Base-by-base conservation (phyloP, 2,888 invertebrate species). In the Dryobota labecula region DNA sequence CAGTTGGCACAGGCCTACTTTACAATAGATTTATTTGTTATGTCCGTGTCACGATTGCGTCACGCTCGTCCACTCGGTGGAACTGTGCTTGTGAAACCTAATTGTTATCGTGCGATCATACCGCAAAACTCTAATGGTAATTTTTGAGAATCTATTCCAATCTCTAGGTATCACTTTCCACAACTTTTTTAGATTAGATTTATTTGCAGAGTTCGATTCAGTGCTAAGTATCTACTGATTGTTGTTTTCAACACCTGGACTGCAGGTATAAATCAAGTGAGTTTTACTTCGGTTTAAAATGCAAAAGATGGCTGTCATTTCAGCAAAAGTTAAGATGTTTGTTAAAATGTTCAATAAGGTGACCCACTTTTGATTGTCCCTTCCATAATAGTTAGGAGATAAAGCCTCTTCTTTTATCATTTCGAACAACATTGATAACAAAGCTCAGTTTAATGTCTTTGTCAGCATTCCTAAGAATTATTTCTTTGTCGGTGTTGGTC, bases 21-120 rank as follows among this genome's bases (percentile, higher is more conserved):
- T n/a, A 58, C 73, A 49, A 70, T 72, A 71, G 20, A 73, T 73
- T n/a, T 51, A 51, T 73, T 51, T 73, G 62, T 73, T 51, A 43
- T 51, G 51, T 30, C 33, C 30, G 36, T 36, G 51, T 45, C 71
- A 53, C 71, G 74, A 45, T 53, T 30, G 36, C 15, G 43, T 71
- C 74, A 74, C 45, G 45, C 51, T 53, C 20, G n/a, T 36, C 27
- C 36, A 54, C 36, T 45, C 36, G 20, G 33, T n/a, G 27, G 8
- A 41, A 30, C 53, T 68, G 30, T n/a, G 51, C 18, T 18, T 15
- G n/a, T 30, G 20, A 15, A n/a, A n/a, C n/a, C n/a, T n/a, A n/a
- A n/a, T n/a, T 30, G 15, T 9, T n/a, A 45, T n/a, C 8, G 27
- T 27, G 20, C 20, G 20, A 41, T 7, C 13, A 8, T 2, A 41